These are phyloP conservation scores for Metopia argyrocephala DNA, from an alignment of 2,888 invertebrate species.

Conservation along the genomic window DNA sequence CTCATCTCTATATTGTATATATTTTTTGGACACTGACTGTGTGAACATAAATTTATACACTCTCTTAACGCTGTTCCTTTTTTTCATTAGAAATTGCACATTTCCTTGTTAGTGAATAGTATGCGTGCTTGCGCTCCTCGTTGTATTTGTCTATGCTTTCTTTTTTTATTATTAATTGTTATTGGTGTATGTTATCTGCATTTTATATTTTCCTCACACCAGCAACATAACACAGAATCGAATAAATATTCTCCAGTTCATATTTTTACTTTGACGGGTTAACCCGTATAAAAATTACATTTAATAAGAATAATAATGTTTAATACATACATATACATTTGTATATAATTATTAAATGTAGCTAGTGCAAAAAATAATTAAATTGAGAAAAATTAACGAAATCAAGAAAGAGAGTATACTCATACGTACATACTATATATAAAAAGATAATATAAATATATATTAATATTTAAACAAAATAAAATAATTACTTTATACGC, in stretches of 20 bases:
- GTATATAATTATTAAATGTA: neutral
- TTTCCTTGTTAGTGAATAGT: constrained; percentile 42
- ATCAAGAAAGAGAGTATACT: neutral
- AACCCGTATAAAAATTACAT: constrained; percentile 55
- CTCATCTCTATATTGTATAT: neutral
- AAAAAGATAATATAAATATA: neutral
- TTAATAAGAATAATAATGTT: constrained; percentile 13
- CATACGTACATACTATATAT: neutral
- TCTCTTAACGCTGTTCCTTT: constrained; percentile 41
- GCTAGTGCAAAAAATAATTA: constrained; percentile 5
- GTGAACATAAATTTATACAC: constrained; percentile 19
- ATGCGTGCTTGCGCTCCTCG: constrained; percentile 54
- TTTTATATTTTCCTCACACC: constrained; percentile 62
- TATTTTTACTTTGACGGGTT: constrained; percentile 58
- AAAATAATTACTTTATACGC: neutral
- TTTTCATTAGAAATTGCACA: constrained; percentile 50
- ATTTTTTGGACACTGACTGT: constrained; percentile 28
- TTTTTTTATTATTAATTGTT: constrained; percentile 36
- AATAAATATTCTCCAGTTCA: constrained; percentile 59
- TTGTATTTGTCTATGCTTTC: constrained; percentile 47
- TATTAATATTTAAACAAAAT: neutral
- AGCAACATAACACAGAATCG: constrained; percentile 52
- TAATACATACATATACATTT: neutral
- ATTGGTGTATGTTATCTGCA: constrained; percentile 66
- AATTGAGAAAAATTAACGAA: neutral